A percentile compares a stretch with the other conserved stretches of the same genome.
These are phyloP conservation scores for Nycticebus coucang DNA, from an alignment of 2,113 vertebrate genomes.

Conservation along the genomic window DNA sequence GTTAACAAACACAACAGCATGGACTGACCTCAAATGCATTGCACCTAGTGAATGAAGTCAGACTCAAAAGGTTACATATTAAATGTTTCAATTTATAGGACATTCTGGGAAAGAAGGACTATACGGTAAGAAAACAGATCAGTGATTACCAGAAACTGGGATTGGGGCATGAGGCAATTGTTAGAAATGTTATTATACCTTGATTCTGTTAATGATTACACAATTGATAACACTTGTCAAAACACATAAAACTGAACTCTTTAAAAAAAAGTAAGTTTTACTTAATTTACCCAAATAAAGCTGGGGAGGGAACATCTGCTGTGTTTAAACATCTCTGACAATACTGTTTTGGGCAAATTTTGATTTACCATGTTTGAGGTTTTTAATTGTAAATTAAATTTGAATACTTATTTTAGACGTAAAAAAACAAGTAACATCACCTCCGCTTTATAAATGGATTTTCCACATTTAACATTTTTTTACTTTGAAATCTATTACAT, in stretches of 20 bases:
- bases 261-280: neutral
- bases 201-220: constrained; percentile 22
- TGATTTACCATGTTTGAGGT: neutral
- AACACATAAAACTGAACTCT: neutral
- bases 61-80: neutral
- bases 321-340: neutral
- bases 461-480: neutral
- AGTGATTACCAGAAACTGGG: neutral
- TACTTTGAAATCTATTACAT: constrained; percentile 8
- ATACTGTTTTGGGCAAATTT: neutral
- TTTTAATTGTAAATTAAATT: constrained; percentile 19
- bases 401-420: constrained; percentile 2
- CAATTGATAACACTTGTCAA: neutral
- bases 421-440: neutral
- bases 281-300: neutral
- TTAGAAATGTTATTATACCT: neutral
- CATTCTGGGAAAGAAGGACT: constrained; percentile 33
- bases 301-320: neutral
- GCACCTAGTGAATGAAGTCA: neutral
- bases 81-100: neutral
- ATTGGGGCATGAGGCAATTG: neutral
- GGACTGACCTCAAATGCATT: neutral
- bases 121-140: neutral
- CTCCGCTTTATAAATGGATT: neutral
- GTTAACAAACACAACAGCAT: constrained; percentile 12